phyloP scores from a whole-genome alignment of 2,797 vertebrate genomes.

The Oceanodroma leucorhoa region DNA sequence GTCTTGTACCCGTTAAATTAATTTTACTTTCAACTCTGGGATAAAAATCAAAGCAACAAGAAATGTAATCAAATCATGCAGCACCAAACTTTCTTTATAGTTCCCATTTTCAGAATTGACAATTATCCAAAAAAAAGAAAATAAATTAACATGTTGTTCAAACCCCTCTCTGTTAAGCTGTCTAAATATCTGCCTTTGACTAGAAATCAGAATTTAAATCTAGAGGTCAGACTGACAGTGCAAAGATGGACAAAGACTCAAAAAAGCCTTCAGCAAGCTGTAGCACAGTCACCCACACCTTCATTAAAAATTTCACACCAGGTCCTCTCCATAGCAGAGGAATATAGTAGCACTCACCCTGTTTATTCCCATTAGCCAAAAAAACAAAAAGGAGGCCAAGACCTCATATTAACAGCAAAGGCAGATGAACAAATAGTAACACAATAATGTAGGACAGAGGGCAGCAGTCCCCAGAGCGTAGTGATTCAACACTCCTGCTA shows the following conservation, averaged over 20 bases:
- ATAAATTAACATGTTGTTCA: background rate
- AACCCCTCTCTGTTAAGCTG: background rate
- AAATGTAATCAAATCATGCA: background rate
- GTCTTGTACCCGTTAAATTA: background rate
- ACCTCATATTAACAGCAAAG: background rate
- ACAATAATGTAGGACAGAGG: background rate
- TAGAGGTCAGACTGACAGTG: background rate
- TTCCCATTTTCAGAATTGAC: background rate
- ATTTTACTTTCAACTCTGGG: background rate
- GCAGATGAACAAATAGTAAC: background rate
- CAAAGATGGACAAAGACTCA: background rate
- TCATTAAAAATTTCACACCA: fast-evolving
- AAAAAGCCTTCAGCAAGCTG: background rate
- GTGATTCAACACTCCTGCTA: background rate
- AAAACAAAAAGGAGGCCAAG: background rate
- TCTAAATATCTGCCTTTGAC: background rate
- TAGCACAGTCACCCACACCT: background rate
- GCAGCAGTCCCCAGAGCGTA: background rate
- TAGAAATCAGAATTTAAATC: background rate
- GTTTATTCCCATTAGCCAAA: background rate
- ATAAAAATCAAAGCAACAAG: background rate
- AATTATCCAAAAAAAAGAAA: background rate
- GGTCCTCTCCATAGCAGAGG: background rate
- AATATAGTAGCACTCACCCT: background rate
- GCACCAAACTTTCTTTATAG: background rate